phyloP scores from a whole-genome alignment of 1,140 invertebrate species.

The Drosophila suzukii region DNA sequence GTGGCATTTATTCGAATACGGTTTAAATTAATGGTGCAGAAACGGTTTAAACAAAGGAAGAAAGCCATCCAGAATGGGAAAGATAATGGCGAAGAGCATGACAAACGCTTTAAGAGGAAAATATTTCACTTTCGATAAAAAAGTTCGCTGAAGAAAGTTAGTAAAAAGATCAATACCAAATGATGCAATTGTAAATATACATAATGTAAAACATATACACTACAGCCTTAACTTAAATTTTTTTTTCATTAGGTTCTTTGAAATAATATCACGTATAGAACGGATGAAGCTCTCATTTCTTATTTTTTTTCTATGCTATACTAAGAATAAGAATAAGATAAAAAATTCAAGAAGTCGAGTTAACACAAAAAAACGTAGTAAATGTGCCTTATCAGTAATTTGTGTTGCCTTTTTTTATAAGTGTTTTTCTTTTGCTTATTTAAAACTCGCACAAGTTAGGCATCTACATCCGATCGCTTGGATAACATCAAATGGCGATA shows the following conservation, averaged over 20 bases:
- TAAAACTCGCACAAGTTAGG: background rate
- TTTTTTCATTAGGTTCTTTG: too few relatives aligned
- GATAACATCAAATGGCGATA: background rate
- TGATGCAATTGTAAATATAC: too few relatives aligned
- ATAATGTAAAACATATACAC: too few relatives aligned
- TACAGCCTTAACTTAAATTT: too few relatives aligned
- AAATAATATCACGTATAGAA: too few relatives aligned
- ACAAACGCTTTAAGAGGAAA: background rate
- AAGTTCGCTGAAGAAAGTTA: too few relatives aligned
- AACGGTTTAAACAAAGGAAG: constrained; percentile 23
- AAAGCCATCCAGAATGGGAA: background rate
- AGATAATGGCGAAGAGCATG: constrained; percentile 19
- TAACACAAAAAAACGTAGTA: too few relatives aligned
- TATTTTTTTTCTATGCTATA: too few relatives aligned
- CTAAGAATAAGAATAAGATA: too few relatives aligned
- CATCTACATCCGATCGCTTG: background rate
- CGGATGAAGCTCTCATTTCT: too few relatives aligned
- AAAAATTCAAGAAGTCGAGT: background rate
- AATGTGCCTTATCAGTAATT: background rate
- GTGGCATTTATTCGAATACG: constrained; percentile 69
- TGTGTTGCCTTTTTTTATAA: background rate
- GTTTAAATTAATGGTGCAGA: constrained; percentile 49
- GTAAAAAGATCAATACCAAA: too few relatives aligned
- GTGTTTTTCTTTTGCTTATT: background rate
- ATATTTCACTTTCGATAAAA: too few relatives aligned